Conservation (phyloP, 2,113 vertebrate species). For the Pseudorectes ferrugineus region DNA sequence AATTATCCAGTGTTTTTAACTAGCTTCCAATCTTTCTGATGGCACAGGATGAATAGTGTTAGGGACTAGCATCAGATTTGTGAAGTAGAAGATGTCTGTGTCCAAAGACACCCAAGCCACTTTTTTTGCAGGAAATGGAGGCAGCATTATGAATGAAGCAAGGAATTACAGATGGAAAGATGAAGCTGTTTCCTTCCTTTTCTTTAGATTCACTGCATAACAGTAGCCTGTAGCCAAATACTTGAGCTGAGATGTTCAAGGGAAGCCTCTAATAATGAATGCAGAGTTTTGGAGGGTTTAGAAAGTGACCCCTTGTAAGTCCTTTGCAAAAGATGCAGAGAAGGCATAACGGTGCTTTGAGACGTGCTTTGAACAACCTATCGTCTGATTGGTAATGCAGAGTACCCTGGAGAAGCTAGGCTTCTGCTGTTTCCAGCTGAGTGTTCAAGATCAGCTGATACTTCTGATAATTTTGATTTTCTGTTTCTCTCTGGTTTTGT, state of each 20-base stretch:
- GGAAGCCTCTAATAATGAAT: not conserved
- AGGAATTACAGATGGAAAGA: not conserved
- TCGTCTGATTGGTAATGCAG: not conserved
- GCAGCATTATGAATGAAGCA: not conserved
- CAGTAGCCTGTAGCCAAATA: not conserved
- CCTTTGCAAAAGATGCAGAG: not conserved
- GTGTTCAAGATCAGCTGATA: not conserved
- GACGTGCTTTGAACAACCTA: not conserved
- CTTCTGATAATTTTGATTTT: not conserved
- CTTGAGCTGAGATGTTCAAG: not conserved
- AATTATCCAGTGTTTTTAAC: not conserved
- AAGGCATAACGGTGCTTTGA: accelerated
- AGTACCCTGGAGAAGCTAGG: not conserved
- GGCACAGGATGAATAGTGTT: not conserved
- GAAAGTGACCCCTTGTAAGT: not conserved
- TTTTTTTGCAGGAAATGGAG: not conserved
- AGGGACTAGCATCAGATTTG: not conserved
- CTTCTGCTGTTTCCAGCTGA: not conserved
- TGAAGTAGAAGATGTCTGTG: not conserved
- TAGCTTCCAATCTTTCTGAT: not conserved
- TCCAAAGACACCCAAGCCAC: not conserved
- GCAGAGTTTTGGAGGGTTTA: not conserved
- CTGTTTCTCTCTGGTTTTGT: not conserved
- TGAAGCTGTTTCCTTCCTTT: not conserved
- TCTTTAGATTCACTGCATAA: not conserved